Evolutionary conservation across 2,888 invertebrate genomes (phyloP), one percentile per base, ranked within the genome.

Genomic region (Nymphalis polychloros): DNA sequence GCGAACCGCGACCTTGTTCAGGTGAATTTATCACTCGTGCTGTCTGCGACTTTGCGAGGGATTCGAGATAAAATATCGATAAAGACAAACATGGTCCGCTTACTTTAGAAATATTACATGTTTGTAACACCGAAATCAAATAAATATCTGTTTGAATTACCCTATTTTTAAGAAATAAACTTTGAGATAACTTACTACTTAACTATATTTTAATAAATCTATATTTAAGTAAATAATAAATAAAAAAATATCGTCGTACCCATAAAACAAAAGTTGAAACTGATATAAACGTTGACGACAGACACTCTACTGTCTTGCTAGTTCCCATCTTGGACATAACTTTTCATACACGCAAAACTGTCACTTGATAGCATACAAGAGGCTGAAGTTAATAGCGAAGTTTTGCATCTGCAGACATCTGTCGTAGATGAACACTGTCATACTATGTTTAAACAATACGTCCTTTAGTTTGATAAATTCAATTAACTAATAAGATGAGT

Each of bases 1-100:
- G 73, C 76, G 71, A 63, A 67, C 67, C 60, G 73, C 76, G 73
- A 31, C 70, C 71, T 71, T 71, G 64, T 59, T 63, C 59, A 46
- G 23, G 64, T 52, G 65, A 68, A 59, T 68, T 63, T 70, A 49
- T 65, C 53, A 64, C 60, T 65, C 19, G 41, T 57, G 19, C 57
- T 57, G 57, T 35, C 57, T 57, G 20, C 57, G 57, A 57, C 57
- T 57, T 57, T 57, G 41, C 57, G n/a, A 57, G 57, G 57, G 57
- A 57, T 41, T 57, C 13, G 10, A 57, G 57, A 57, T 41, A 57
- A 57, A 35, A 41, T 57, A 57, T 57, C 57, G 41, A 57, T 57
- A 57, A 19, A 57, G 53, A n/a, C 13, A 16, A 41, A 57, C 41
- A 19, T 35, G 41, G 19, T 57, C 8, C n/a, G 35, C 23, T 55